Conservation (phyloP, 2,113 vertebrate species). For the Callopanchax toddi region DNA sequence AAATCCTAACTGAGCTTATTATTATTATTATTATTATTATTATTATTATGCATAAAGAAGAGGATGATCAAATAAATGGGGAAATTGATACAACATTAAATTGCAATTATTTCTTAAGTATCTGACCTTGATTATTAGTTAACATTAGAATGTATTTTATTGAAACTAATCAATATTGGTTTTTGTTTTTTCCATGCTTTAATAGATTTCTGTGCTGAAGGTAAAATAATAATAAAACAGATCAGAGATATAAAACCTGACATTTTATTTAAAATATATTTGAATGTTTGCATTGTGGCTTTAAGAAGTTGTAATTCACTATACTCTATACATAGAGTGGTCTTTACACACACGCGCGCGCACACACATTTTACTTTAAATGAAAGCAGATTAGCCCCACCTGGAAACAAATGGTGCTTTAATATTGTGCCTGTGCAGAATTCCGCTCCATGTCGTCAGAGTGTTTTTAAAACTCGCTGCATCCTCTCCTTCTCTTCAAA, state of each 20-base stretch:
- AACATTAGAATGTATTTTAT: no score
- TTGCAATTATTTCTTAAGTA: conserved; percentile 6
- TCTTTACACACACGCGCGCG: conserved; percentile 26
- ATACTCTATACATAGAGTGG: conserved; percentile 15
- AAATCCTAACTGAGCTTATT: no score
- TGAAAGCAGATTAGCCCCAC: conserved; percentile 29
- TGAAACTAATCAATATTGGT: no score
- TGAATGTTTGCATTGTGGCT: conserved; percentile 30
- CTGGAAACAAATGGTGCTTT: conserved; percentile 70
- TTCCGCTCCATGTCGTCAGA: conserved; percentile 59
- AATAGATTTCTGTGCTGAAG: background rate
- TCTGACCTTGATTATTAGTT: conserved; percentile 25
- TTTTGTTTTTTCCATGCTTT: conserved; percentile 17
- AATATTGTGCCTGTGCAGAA: conserved; percentile 63
- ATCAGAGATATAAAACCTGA: conserved; percentile 17
- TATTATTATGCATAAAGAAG: no score
- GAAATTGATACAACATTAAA: conserved; percentile 26
- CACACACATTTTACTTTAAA: conserved; percentile 34
- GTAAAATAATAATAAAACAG: conserved; percentile 10
- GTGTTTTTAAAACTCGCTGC: conserved; percentile 41
- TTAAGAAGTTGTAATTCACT: conserved; percentile 20
- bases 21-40: no score
- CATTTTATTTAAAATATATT: no score
- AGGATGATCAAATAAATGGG: conserved; percentile 41
- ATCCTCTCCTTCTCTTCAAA: conserved; percentile 34